Percentiles rank a stretch among this genome's conserved stretches.
Conservation (phyloP, 2,113 vertebrate species). For the Junco hyemalis region DNA sequence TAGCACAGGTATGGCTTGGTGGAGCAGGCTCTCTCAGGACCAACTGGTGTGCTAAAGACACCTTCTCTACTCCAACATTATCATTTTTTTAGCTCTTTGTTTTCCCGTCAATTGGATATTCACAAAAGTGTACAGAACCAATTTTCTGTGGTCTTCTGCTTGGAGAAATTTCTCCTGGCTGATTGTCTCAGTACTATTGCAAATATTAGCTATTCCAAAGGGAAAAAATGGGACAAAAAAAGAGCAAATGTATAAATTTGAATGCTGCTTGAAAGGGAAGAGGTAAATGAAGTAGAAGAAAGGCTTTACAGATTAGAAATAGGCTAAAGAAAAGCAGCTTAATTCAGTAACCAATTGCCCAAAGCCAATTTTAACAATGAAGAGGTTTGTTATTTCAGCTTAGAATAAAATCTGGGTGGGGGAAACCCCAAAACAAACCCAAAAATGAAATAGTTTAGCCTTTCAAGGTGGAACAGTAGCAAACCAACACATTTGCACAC, state of each 20-base stretch:
- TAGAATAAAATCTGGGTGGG: not conserved
- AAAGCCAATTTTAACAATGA: not conserved
- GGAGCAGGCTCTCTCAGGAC: not conserved
- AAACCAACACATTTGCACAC: not conserved
- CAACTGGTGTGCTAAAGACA: not conserved
- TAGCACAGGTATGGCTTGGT: not conserved
- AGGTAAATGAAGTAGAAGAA: not conserved
- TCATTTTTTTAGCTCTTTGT: not conserved
- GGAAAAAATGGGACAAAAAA: not conserved
- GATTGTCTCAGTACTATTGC: not conserved
- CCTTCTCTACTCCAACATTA: not conserved
- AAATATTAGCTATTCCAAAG: not conserved
- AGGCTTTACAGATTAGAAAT: not conserved
- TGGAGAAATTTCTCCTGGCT: not conserved
- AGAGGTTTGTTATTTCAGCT: not conserved
- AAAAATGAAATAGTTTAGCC: not conserved
- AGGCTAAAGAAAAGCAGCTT: not conserved
- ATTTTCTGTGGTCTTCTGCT: not conserved
- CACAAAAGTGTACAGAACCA: not conserved
- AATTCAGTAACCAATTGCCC: not conserved
- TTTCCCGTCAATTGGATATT: not conserved
- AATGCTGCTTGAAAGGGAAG: not conserved
- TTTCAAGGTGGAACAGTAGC: not conserved
- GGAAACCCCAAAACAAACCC: not conserved
- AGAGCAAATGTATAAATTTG: not conserved